Evolutionary conservation across 2,113 vertebrate genomes (phyloP).

Genomic region (Turdus rufiventris): DNA sequence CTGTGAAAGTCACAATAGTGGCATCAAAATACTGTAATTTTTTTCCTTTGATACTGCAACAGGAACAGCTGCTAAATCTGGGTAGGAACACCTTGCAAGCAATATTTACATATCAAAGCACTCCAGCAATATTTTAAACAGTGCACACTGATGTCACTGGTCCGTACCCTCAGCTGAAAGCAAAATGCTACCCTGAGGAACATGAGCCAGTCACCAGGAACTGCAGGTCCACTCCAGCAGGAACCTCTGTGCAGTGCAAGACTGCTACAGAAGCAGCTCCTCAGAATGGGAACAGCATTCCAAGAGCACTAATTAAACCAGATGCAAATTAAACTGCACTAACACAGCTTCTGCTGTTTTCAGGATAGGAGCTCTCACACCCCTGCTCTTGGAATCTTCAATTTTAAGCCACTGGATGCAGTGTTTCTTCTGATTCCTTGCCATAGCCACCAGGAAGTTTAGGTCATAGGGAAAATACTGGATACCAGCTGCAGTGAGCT

Average conservation of each 20-base stretch:
- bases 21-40: background rate
- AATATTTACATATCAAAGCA: background rate
- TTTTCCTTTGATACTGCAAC: background rate
- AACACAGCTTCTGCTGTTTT: background rate
- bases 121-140: background rate
- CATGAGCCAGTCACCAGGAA: background rate
- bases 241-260: background rate
- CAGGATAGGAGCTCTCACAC: background rate
- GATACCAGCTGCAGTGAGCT: background rate
- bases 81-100: background rate
- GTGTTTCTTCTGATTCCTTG: background rate
- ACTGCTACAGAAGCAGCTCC: background rate
- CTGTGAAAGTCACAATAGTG: background rate
- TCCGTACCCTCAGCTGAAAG: background rate
- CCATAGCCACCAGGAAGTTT: background rate
- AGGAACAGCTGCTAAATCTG: background rate
- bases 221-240: background rate
- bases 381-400: background rate
- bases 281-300: background rate
- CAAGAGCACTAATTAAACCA: background rate
- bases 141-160: background rate
- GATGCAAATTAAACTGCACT: background rate
- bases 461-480: rapidly evolving
- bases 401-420: background rate
- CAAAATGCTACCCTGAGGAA: background rate